Base-by-base conservation (phyloP, 1,140 invertebrate species). In the Sitodiplosis mosellana region DNA sequence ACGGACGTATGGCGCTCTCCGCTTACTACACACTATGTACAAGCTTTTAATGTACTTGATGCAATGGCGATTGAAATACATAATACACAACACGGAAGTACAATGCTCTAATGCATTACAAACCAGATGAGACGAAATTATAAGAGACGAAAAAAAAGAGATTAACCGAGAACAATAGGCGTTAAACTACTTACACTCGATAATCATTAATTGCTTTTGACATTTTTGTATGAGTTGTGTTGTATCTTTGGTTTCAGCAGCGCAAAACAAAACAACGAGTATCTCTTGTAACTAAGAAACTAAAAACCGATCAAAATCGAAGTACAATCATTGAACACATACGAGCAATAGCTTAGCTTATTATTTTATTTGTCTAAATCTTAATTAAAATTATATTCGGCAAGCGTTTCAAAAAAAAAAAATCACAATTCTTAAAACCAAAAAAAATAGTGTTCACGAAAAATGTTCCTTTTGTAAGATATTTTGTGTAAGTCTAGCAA, bases 181-280 rank as follows among this genome's bases (percentile, higher is more conserved):
- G 27, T 5, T 27, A 27, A 10, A 27, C 37, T 47, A 48, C 45
- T 62, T 59, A 63, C 60, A 63, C 58, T 56, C 60, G 59, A 53
- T 63, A 63, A 51, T 60, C 59, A 49, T 62, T 60, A 33, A 63
- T 60, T 49, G 60, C 57, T 34, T 46, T 46, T 18, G 45, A 46
- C 15, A 46, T 46, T 18, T 14, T 46, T 33, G 17, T 34, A n/a
- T n/a, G 12, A 5, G 3, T 27, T 27, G 3, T 27, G 3, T 27
- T 27, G 3, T 27, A 15, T 42, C 18, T 17, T 40, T 40, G 17
- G 37, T 40, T 40, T 18, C n/a, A 42, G 8, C 17, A 42, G 18
- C 20, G 14, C 4, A 40, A n/a, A n/a, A n/a, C n/a, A n/a, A n/a
- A n/a, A n/a, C n/a, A n/a, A n/a, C n/a, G n/a, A n/a, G n/a, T n/a